Evolutionary conservation across 2,113 vertebrate species (phyloP).

Genomic region (Platichthys stellatus): DNA sequence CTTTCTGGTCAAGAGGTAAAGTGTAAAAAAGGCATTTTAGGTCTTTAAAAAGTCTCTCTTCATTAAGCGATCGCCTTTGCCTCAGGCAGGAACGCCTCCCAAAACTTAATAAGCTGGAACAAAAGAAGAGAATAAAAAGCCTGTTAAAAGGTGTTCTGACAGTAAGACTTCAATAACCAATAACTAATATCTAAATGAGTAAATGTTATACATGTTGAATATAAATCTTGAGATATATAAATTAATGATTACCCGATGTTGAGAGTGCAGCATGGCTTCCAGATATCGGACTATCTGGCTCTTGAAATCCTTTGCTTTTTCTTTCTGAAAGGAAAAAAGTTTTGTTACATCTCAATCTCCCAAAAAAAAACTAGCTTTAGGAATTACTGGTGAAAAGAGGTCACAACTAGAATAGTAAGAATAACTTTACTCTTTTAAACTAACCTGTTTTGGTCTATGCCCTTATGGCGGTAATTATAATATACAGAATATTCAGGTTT

Average conservation of each 20-base stretch:
- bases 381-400: slow-evolving; percentile 4
- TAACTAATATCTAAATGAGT: background rate
- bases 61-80: slow-evolving; percentile 95
- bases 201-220: background rate
- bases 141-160: background rate
- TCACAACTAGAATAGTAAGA: background rate
- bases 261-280: slow-evolving; percentile 89
- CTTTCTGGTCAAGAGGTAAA: slow-evolving; percentile 83
- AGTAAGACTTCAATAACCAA: background rate
- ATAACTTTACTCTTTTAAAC: background rate
- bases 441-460: no score
- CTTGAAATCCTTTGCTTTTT: slow-evolving; percentile 95
- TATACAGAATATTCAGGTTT: no score
- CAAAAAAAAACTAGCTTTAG: background rate
- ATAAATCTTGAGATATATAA: background rate
- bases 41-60: slow-evolving; percentile 69
- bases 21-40: slow-evolving; percentile 83
- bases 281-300: slow-evolving; percentile 93
- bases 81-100: slow-evolving; percentile 97
- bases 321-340: slow-evolving; percentile 84
- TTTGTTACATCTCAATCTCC: background rate
- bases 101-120: slow-evolving; percentile 93
- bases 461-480: no score
- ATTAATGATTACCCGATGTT: slow-evolving; percentile 88
- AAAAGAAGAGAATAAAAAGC: slow-evolving; percentile 10